Percentiles rank a stretch among this genome's conserved stretches.
phyloP scores from a whole-genome alignment of 2,797 vertebrate genomes.

The Squalus acanthias region DNA sequence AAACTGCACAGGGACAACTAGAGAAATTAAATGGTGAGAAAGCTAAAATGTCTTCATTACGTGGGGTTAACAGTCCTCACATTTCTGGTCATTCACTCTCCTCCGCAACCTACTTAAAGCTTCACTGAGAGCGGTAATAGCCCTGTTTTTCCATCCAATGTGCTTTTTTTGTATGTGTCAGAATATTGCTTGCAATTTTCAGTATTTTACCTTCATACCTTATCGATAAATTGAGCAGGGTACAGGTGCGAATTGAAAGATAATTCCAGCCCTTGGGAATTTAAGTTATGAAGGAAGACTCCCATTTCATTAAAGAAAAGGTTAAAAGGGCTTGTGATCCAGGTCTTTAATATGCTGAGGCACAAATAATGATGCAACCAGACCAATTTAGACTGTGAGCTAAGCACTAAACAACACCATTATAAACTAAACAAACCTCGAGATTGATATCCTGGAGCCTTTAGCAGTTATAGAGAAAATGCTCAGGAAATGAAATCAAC shows the following conservation, averaged over 20 bases:
- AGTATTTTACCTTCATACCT: neutral
- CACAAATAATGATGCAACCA: neutral
- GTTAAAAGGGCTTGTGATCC: neutral
- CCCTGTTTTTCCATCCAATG: neutral
- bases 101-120: neutral
- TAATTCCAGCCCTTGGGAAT: neutral
- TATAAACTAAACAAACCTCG: neutral
- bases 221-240: neutral
- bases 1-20: too few species aligned
- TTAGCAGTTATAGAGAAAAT: neutral
- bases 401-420: neutral
- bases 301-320: too few species aligned
- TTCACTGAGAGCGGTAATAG: neutral
- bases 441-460: neutral
- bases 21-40: too few species aligned
- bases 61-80: too few species aligned
- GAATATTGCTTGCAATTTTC: neutral
- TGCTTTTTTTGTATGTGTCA: neutral
- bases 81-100: neutral
- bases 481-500: neutral
- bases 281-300: neutral
- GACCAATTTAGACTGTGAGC: neutral
- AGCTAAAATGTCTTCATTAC: too few species aligned
- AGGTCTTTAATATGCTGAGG: neutral
- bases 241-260: neutral